A percentile compares a stretch with the other conserved stretches of the same genome.
Conservation (phyloP, 2,888 invertebrate genomes). For the Dasypogon diadema region DNA sequence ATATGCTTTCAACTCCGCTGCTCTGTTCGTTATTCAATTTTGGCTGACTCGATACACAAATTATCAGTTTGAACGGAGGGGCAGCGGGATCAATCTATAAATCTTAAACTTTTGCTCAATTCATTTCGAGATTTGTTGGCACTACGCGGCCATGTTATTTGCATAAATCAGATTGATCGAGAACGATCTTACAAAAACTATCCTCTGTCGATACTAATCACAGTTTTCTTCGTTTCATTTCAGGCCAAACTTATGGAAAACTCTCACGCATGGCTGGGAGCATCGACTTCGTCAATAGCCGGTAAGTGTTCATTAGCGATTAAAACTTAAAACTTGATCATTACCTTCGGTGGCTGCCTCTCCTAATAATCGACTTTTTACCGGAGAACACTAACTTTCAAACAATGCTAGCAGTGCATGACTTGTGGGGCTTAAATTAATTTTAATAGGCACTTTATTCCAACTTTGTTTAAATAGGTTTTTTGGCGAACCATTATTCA, state of each 20-base stretch:
- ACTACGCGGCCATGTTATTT: slow-evolving; percentile 39
- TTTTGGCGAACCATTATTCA: slow-evolving; percentile 19
- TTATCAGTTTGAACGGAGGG: slow-evolving; percentile 24
- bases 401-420: slow-evolving; percentile 32
- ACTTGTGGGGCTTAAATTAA: slow-evolving; percentile 26
- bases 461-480: slow-evolving; percentile 33
- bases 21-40: neutral
- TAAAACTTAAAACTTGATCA: slow-evolving; percentile 39
- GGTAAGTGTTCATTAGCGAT: slow-evolving; percentile 72
- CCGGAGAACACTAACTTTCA: slow-evolving; percentile 25
- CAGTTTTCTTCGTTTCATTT: slow-evolving; percentile 69
- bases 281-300: slow-evolving; percentile 89
- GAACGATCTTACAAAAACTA: slow-evolving; percentile 26
- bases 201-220: slow-evolving; percentile 37
- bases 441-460: slow-evolving; percentile 25
- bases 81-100: slow-evolving; percentile 42
- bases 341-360: slow-evolving; percentile 43
- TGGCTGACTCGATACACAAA: slow-evolving; percentile 3
- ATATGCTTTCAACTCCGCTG: slow-evolving; percentile 18
- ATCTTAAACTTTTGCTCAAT: slow-evolving; percentile 40
- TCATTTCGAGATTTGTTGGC: slow-evolving; percentile 48
- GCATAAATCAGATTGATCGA: slow-evolving; percentile 51
- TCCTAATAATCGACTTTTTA: slow-evolving; percentile 40
- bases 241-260: slow-evolving; percentile 94
- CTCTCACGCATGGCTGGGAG: slow-evolving; percentile 92